Conservation (phyloP, 2,888 invertebrate species). For the Acrobasis consociella region DNA sequence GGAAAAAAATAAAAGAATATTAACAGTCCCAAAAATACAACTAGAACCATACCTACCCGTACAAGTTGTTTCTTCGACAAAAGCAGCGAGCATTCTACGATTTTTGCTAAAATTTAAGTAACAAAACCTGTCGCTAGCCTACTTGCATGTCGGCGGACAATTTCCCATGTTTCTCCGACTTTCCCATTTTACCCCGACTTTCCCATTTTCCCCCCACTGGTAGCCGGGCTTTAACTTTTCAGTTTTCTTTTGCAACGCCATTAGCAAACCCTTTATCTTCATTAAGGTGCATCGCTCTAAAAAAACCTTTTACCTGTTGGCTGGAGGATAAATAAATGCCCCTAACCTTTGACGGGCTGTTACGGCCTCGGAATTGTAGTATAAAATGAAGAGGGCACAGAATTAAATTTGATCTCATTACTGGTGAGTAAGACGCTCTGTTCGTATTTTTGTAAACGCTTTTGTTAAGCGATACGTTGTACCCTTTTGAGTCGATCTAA, state of each 20-base stretch:
- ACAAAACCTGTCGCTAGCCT: not conserved
- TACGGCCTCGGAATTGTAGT: conserved; percentile 12
- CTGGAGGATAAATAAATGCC: conserved; percentile 64
- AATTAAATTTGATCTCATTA: not conserved
- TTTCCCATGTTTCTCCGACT: not conserved
- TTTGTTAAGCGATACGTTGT: no score
- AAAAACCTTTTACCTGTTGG: conserved; percentile 65
- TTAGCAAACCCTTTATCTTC: conserved; percentile 69
- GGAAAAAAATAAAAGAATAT: no score
- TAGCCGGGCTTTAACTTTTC: conserved; percentile 43
- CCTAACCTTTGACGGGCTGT: conserved; percentile 27
- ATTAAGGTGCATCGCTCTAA: conserved; percentile 66
- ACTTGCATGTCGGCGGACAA: conserved; percentile 2
- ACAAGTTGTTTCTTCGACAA: not conserved
- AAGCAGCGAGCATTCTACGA: not conserved
- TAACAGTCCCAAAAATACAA: no score
- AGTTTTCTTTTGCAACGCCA: conserved; percentile 63
- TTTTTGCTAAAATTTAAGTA: not conserved
- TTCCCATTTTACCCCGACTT: no score
- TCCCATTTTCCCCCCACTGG: conserved; percentile 4
- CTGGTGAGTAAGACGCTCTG: no score
- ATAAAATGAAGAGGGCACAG: not conserved
- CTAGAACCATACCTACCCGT: not conserved
- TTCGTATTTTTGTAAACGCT: no score
- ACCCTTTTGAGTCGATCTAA: no score